Base-by-base conservation (phyloP, 2,113 vertebrate species). In the Hemichromis elongatus region DNA sequence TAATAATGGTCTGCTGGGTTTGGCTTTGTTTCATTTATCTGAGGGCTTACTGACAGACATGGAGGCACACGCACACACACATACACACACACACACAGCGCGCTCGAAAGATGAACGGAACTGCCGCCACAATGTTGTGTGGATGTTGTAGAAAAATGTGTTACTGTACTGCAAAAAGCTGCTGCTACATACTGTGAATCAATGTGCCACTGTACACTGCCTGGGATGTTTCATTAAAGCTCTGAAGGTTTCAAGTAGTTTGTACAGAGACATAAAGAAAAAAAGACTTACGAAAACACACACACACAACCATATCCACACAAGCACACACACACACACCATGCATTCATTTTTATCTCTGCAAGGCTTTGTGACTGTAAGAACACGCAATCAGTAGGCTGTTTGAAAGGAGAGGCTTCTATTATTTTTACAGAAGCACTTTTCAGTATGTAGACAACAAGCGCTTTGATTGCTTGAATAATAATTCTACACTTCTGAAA, bases 241-340 rank as follows among this genome's bases (percentile, higher is more conserved):
- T 97, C 92, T 93, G 91, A 92, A 94, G 88, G 82, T 95, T 95
- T 96, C 94, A 96, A 95, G 95, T 96, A 95, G 93, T 94, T 94
- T 91, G 81, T 92, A 94, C 85, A 93, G 92, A 92, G 88, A 93
- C 86, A 90, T 59, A 59, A 93, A 85, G 80, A 86, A 80, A 30
- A 30, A 52, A 75, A 75, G 70, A 75, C 28, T 82, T 70, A 77
- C 57, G 61, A 54, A 73, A 42, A 86, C 33, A 90, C 53, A 86
- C 26, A 90, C 53, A 86, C 79, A 14, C 66, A 73, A 28, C 24
- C 40, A 73, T 47, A 47, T 47, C 24, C 68, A 73, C 81, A 28
- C 70, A 78, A 12, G 28, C 37, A 77, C n/a, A 73, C 28, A 81
- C 78, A 84, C 82, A 91, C 77, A 33, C 87, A 91, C 82, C 90